Evolutionary conservation across 2,888 invertebrate species (phyloP), one percentile per base, ranked within the genome.

Genomic region (Keiferia lycopersicella): DNA sequence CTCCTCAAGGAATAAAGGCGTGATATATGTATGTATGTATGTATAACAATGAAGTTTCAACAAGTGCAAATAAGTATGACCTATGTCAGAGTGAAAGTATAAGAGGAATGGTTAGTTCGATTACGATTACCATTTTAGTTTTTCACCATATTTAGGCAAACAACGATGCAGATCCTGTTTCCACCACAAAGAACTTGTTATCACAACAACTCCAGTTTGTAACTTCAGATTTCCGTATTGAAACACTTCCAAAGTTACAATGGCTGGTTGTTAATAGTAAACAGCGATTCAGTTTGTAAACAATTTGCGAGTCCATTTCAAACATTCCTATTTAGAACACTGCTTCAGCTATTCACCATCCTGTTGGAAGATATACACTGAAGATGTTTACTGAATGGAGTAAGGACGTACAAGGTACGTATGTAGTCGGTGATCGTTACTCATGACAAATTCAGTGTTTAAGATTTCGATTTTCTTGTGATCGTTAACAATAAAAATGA

Each of bases 231-330:
- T 56, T 56, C 56, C 56, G 34, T 34, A 56, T 14, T n/a, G 26
- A 56, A 34, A 56, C 34, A 10, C n/a, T 34, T 10, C n/a, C 34
- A 34, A 56, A 56, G 56, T 16, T 12, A 56, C 30, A 56, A 16
- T 22, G 51, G 12, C 20, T 12, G 11, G 22, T 56, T 26, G n/a
- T 26, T n/a, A 18, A 45, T 61, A 30, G 30, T 16, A 22, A 16
- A 61, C 48, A 48, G 59, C 56, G 26, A 56, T 56, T 56, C 56
- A n/a, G 56, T 56, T 34, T 34, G 56, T 34, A 56, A 56, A 56
- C 16, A 26, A 56, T 34, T 26, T 30, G 56, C n/a, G 34, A 8
- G 56, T 16, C 56, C n/a, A 26, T 56, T 56, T n/a, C 56, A 56
- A 56, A 56, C 56, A 56, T 56, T 56, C 56, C n/a, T 16, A 56